Base-by-base conservation (phyloP, 2,888 invertebrate genomes). In the Parelbella ahira region DNA sequence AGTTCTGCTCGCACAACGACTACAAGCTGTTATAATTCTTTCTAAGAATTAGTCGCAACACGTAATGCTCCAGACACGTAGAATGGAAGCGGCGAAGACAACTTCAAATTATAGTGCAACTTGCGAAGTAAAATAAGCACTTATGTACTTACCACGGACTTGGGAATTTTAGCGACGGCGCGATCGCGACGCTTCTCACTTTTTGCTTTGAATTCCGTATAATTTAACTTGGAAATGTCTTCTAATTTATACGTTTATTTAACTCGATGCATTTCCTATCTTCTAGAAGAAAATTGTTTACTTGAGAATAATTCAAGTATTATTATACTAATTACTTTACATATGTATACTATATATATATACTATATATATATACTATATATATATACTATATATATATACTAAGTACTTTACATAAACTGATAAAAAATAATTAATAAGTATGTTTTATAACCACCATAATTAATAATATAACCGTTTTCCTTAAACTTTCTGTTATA, bases 81-180 rank as follows among this genome's bases (percentile, higher is more conserved):
- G 25, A 19, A 18, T 9, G n/a, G n/a, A 20, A 32, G 20, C 11
- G n/a, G n/a, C 5, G n/a, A 10, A 34, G 27, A 28, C 37, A 37
- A 37, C 19, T 20, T 10, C 21, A 15, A 37, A 29, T 37, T 37
- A 28, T 28, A 9, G 28, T 1, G 37, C 28, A 37, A 37, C 37
- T 37, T 37, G 37, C 10, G 28, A 37, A 29, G 37, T 37, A 29
- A 21, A 37, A 21, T 29, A 37, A 29, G 21, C 37, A 37, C 28
- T 37, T 37, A 13, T 28, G 15, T 37, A 37, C 37, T 37, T 37
- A 37, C 19, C 36, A 18, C 36, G 18, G 18, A 9, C 25, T 21
- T 10, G 37, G 21, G 21, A 29, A 37, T 37, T 37, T 37, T 37
- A 37, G 28, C 28, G 28, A 37, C 7, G 29, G 28, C 27, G 19